Conservation (phyloP, 64 coral and sea anemone species). For the Astreopora myriophthalma region DNA sequence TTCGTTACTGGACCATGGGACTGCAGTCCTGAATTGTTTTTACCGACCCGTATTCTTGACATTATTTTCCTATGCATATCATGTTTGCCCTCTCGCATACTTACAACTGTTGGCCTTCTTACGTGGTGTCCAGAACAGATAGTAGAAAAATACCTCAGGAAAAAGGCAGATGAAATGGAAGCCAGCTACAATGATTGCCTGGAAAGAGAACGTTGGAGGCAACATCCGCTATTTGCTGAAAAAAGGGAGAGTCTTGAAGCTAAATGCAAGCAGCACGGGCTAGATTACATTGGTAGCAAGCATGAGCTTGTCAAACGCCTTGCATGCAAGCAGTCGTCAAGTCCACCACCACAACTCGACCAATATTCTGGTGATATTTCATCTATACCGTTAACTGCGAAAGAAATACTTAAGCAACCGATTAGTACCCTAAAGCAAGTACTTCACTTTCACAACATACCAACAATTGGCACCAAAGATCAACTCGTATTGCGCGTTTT, state of each 20-base stretch:
- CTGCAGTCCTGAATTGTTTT: not conserved
- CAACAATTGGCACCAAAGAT: not conserved
- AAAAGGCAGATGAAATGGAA: not conserved
- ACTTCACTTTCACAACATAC: not conserved
- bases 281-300: not conserved
- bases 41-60: not conserved
- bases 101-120: not conserved
- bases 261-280: not conserved
- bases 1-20: not conserved
- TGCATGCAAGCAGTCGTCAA: not conserved
- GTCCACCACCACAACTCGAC: no score
- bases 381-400: not conserved
- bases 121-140: not conserved
- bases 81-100: not conserved
- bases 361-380: not conserved
- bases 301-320: not conserved
- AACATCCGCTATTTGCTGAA: not conserved
- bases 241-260: not conserved
- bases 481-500: not conserved
- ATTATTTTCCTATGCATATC: not conserved
- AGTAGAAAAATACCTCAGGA: not conserved
- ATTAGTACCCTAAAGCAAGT: not conserved
- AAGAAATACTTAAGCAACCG: not conserved
- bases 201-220: not conserved
- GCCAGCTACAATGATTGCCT: not conserved